phyloP scores from a whole-genome alignment of 2,113 vertebrate species.

The Albula glossodonta region DNA sequence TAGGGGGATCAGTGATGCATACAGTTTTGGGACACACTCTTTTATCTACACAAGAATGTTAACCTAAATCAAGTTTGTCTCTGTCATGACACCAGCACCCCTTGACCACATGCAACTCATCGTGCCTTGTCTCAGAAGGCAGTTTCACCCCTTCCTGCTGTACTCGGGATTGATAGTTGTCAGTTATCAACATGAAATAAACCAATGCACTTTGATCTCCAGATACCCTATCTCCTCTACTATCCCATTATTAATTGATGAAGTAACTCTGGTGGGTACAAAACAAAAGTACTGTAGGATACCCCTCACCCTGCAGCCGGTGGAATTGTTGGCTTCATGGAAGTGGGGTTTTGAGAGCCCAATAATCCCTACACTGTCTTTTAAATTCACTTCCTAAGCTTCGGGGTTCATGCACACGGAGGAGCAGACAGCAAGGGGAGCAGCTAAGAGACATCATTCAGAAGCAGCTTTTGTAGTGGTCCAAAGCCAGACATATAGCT shows the following conservation, averaged over 20 bases:
- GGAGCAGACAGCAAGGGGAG: constrained; percentile 39
- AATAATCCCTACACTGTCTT: too few species aligned
- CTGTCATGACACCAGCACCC: too few species aligned
- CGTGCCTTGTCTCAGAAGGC: too few species aligned
- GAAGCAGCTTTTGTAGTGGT: too few species aligned
- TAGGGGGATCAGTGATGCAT: too few species aligned
- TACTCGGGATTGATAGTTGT: background rate
- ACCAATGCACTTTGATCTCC: background rate
- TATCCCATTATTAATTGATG: background rate
- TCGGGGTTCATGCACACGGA: constrained; percentile 44
- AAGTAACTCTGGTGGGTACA: background rate
- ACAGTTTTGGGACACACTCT: too few species aligned
- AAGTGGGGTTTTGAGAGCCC: background rate
- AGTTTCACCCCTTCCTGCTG: background rate
- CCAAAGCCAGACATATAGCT: too few species aligned
- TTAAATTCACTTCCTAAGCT: constrained; percentile 28
- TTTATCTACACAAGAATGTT: too few species aligned
- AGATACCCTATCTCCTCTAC: background rate
- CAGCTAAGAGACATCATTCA: too few species aligned
- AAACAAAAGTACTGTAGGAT: background rate
- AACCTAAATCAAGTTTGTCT: too few species aligned
- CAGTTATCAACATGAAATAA: background rate
- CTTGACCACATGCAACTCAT: too few species aligned
- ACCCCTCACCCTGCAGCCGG: background rate
- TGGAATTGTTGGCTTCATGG: background rate